Evolutionary conservation across 37 sponge, comb jelly and placozoan species (phyloP), one percentile per base, ranked within the genome.

Genomic region (Crambe crambe): DNA sequence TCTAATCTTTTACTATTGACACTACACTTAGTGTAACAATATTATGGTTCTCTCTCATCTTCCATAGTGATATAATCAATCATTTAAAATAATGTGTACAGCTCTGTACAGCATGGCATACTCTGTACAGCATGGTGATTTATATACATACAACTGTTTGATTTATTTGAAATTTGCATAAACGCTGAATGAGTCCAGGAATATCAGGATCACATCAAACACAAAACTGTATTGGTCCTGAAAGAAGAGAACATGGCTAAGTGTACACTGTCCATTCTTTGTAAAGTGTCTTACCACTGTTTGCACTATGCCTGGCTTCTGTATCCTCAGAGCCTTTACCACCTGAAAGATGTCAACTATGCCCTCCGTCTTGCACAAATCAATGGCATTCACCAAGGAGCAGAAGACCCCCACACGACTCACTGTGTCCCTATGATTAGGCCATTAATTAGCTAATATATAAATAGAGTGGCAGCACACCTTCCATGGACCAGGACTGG

Each of bases 271-370:
- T n/a, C n/a, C n/a, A n/a, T n/a, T n/a, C n/a, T n/a, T n/a, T n/a
- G n/a, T n/a, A n/a, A n/a, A n/a, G n/a, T 15, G 1, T 69, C 90
- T 70, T 56, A 90, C 91, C 86, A 85, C 64, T 42, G 77, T 86
- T 1, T 30, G 76, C 26, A 91, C 84, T 37, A 75, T 79, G 57
- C 82, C 83, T 32, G 92, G 87, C 37, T 79, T 81, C 67, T 83
- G 82, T 26, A 72, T 81, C 9, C 87, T 51, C 47, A 86, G 67
- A 58, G 75, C 75, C 78, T 91, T 91, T 12, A 86, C 83, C 20
- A 75, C 64, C 84, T 91, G 92, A 80, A 91, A 91, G 72, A 91
- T 84, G 68, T 91, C 92, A 69, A 91, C 92, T 72, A 91, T 79
- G 54, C 84, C 84, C 68, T 91, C 92, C 66, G 80, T 43, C 84